Conservation (phyloP, 2,797 vertebrate species). For the Lindbergichthys nudifrons region DNA sequence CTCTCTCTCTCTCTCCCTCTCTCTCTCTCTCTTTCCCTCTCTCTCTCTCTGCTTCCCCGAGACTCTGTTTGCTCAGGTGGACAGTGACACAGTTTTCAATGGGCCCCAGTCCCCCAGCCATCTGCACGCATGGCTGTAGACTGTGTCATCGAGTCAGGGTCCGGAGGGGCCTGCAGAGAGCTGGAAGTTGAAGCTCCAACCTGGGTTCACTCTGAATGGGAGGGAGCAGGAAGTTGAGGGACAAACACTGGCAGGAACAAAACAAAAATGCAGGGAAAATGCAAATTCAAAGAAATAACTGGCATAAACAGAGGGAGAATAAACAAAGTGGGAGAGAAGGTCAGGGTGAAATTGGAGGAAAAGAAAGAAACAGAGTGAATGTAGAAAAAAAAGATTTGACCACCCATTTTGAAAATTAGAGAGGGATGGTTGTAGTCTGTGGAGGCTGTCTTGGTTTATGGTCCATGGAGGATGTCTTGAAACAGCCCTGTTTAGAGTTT, state of each 20-base stretch:
- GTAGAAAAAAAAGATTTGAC: conserved; percentile 61
- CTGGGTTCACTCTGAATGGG: conserved; percentile 85
- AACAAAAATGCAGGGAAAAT: conserved; percentile 50
- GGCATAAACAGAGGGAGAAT: conserved; percentile 53
- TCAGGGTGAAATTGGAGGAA: conserved; percentile 26
- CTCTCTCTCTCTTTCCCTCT: too few relatives aligned
- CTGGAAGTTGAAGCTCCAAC: conserved; percentile 87
- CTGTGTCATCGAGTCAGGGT: conserved; percentile 91
- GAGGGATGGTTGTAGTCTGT: conserved; percentile 80
- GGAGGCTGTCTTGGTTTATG: conserved; percentile 81
- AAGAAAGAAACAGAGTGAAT: conserved; percentile 43
- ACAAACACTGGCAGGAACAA: conserved; percentile 55
- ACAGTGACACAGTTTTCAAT: conserved; percentile 96
- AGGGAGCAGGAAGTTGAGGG: conserved; percentile 79
- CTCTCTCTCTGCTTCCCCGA: conserved; percentile 36
- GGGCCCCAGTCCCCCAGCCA: conserved; percentile 85
- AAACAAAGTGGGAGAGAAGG: conserved; percentile 42
- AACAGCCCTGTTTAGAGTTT: conserved; percentile 85
- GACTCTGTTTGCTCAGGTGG: conserved; percentile 98
- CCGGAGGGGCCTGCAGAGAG: conserved; percentile 89
- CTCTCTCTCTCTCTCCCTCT: conserved; percentile 22
- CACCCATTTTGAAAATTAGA: conserved; percentile 84
- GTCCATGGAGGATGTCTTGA: conserved; percentile 84
- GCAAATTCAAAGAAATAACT: conserved; percentile 28
- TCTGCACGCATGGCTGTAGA: conserved; percentile 89